Percentiles rank a stretch among this genome's conserved stretches.
Conservation (phyloP, 2,797 vertebrate species). For the Chaunax sp. region DNA sequence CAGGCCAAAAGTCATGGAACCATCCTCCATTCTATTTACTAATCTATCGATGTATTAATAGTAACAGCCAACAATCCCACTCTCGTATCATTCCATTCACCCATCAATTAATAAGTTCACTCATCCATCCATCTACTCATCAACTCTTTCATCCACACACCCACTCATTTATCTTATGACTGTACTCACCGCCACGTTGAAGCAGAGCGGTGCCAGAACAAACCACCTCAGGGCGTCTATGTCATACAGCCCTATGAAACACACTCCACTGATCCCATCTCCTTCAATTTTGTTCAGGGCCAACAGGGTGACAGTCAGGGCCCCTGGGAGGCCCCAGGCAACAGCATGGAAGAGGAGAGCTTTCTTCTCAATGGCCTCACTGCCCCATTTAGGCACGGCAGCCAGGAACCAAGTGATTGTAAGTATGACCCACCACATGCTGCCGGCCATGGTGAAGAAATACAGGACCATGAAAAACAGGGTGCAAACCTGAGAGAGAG, state of each 20-base stretch:
- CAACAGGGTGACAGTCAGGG: constrained; percentile 93
- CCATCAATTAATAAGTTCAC: constrained; percentile 40
- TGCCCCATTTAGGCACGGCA: constrained; percentile 98
- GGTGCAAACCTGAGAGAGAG: constrained; percentile 85
- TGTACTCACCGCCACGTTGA: constrained; percentile 89
- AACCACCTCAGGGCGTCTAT: constrained; percentile 94
- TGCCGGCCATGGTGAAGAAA: constrained; percentile 99
- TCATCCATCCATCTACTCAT: constrained; percentile 47
- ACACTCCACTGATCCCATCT: constrained; percentile 97
- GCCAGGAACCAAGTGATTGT: constrained; percentile 99
- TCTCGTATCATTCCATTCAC: constrained; percentile 35
- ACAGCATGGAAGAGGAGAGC: constrained; percentile 95
- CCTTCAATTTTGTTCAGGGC: constrained; percentile 98
- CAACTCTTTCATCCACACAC: constrained; percentile 49
- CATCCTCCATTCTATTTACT: constrained; percentile 13
- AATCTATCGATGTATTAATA: constrained; percentile 13
- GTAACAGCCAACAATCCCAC: constrained; percentile 21
- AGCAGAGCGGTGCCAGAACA: constrained; percentile 94
- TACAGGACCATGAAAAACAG: constrained; percentile 98
- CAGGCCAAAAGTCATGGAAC: neutral
- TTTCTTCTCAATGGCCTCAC: constrained; percentile 99
- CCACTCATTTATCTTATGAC: constrained; percentile 50
- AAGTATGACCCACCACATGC: constrained; percentile 99
- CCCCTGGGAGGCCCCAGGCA: constrained; percentile 96
- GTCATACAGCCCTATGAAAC: constrained; percentile 97